phyloP scores from a whole-genome alignment of 2,888 invertebrate species.

The Acholoe squamosa region DNA sequence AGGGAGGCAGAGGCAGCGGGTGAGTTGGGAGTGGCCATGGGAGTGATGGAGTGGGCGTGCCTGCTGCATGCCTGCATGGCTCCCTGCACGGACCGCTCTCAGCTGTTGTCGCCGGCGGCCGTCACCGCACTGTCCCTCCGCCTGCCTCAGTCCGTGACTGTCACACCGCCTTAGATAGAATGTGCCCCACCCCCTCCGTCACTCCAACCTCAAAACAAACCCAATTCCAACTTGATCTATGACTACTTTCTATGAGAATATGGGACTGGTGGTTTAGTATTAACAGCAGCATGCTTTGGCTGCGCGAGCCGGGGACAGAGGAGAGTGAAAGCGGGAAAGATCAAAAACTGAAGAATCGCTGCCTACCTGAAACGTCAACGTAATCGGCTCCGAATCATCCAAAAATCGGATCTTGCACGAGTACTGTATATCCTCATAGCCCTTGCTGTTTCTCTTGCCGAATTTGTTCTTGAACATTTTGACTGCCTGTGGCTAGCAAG shows the following conservation, averaged over 20 bases:
- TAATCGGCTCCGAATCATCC: constrained; percentile 81
- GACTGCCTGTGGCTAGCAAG: constrained; percentile 30
- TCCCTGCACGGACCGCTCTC: background rate
- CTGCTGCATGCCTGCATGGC: background rate
- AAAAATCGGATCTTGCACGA: constrained; percentile 81
- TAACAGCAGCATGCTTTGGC: background rate
- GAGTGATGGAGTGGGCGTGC: constrained; percentile 11
- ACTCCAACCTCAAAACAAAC: background rate
- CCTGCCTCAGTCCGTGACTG: background rate
- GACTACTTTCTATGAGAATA: too few species aligned
- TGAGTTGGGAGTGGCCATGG: too few species aligned
- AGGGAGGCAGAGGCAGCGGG: too few species aligned
- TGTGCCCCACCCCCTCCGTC: background rate
- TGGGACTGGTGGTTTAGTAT: background rate
- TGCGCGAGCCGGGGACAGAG: background rate
- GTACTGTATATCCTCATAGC: constrained; percentile 80
- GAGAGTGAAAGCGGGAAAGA: constrained; percentile 38
- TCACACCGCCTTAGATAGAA: background rate
- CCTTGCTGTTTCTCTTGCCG: constrained; percentile 71
- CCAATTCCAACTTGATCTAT: too few species aligned
- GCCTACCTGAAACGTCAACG: constrained; percentile 80
- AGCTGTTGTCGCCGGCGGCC: background rate
- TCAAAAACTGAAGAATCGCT: constrained; percentile 27
- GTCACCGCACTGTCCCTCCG: background rate
- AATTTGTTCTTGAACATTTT: constrained; percentile 68